These are phyloP conservation scores for Caenorhabditis elegans DNA, from an alignment of 1,140 invertebrate genomes.

Conservation along the genomic window WBcel235 BX284603.4:11826501-11827000, in stretches of 20 bases:
- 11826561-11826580: too few species aligned
- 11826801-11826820: not conserved
- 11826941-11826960: too few species aligned
- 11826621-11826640: too few species aligned
- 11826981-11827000: too few species aligned
- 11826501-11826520: too few species aligned
- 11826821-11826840: not conserved
- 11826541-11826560: too few species aligned
- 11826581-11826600: too few species aligned
- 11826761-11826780: not conserved
- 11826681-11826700: not conserved
- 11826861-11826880: conserved; percentile 11
- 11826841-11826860: conserved; percentile 12
- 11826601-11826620: too few species aligned
- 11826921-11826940: not conserved
- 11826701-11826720: not conserved
- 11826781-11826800: not conserved
- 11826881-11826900: not conserved
- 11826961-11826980: too few species aligned
- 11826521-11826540: too few species aligned
- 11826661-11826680: not conserved
- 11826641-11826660: too few species aligned
- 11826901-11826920: not conserved
- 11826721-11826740: too few species aligned
- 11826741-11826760: conserved; percentile 7